A percentile compares a stretch with the other conserved stretches of the same genome.
phyloP scores from a whole-genome alignment of 2,113 vertebrate species.

The Serinus canaria region DNA sequence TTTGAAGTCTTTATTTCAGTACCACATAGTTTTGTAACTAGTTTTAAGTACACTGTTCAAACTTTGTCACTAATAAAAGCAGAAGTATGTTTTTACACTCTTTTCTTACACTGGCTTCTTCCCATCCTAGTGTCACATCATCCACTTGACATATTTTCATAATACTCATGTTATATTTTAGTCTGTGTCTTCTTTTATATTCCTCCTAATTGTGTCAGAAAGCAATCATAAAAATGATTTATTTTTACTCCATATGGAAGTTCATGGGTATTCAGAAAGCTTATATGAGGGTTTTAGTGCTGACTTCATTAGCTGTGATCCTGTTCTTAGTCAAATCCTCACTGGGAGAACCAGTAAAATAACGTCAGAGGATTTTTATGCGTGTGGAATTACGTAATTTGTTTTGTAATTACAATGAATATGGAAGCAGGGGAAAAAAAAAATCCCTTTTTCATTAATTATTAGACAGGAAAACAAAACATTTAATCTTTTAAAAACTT shows the following conservation, averaged over 20 bases:
- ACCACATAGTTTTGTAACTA: background rate
- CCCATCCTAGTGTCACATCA: background rate
- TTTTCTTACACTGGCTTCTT: background rate
- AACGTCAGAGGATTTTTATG: background rate
- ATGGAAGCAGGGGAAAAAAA: background rate
- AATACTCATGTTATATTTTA: background rate
- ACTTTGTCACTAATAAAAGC: background rate
- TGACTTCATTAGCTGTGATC: conserved; percentile 34
- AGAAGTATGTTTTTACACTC: background rate
- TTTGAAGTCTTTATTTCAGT: background rate
- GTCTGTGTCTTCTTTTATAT: background rate
- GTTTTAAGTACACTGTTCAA: background rate
- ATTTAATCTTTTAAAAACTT: conserved; percentile 3
- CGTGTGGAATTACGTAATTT: conserved; percentile 13
- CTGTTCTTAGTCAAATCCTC: conserved; percentile 7
- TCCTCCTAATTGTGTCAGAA: background rate
- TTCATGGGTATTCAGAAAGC: background rate
- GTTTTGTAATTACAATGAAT: conserved; percentile 10
- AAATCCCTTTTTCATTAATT: background rate
- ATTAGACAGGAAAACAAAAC: background rate
- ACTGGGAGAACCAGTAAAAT: background rate
- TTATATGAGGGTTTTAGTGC: conserved; percentile 6
- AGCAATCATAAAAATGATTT: background rate
- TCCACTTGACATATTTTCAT: background rate
- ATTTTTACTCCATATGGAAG: background rate